Evolutionary conservation across 2,797 vertebrate genomes (phyloP).

Genomic region (Sciurus carolinensis): DNA sequence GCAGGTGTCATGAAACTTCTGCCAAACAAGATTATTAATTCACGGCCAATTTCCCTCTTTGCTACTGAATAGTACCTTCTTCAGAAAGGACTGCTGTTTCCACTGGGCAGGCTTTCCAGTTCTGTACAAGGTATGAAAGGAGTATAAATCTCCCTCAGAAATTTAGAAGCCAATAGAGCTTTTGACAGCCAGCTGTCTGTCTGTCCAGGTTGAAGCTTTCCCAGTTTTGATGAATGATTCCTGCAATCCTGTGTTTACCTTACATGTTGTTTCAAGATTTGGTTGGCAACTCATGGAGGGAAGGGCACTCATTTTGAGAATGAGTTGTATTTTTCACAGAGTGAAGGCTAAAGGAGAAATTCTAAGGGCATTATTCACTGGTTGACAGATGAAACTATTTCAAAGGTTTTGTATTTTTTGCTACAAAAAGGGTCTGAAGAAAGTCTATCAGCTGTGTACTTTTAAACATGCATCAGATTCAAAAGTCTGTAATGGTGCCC

Average conservation of each 20-base stretch:
- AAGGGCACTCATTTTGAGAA: not conserved
- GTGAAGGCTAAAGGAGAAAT: not conserved
- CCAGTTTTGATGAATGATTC: conserved; percentile 1
- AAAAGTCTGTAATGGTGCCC: not conserved
- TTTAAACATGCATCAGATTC: not conserved
- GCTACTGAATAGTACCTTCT: conserved; percentile 33
- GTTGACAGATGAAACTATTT: not conserved
- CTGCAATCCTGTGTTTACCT: not conserved
- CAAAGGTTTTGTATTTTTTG: not conserved
- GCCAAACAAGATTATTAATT: conserved; percentile 52
- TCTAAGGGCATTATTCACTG: not conserved
- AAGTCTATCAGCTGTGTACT: not conserved
- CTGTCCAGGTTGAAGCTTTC: not conserved
- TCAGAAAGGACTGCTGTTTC: not conserved
- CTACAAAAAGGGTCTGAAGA: not conserved
- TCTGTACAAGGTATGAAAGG: conserved; percentile 46
- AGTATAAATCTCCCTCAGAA: not conserved
- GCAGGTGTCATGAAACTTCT: conserved; percentile 39
- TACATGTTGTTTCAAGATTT: not conserved
- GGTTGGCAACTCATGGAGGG: not conserved
- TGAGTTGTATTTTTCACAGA: not conserved
- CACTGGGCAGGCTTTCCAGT: not conserved
- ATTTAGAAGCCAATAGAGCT: not conserved
- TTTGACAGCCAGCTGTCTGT: not conserved
- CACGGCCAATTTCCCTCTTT: not conserved